These are phyloP conservation scores for Zonitis immaculata DNA, from an alignment of 2,888 invertebrate species.

Conservation along the genomic window DNA sequence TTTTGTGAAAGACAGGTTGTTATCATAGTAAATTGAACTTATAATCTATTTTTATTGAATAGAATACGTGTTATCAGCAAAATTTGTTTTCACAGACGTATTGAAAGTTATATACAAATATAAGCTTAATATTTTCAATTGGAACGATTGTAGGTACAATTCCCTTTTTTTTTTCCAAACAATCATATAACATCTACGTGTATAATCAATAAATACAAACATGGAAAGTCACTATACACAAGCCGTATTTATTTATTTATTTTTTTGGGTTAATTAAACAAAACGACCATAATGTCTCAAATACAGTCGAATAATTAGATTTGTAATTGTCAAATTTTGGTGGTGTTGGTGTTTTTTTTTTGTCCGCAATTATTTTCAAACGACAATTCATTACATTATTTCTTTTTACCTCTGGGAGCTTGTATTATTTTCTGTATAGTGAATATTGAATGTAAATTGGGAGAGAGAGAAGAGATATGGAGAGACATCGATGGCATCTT, in stretches of 20 bases:
- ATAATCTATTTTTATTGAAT: not conserved
- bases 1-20: not conserved
- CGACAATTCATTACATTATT: slow-evolving; percentile 17
- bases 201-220: slow-evolving; percentile 11
- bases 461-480: slow-evolving; percentile 1
- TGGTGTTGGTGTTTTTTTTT: not conserved
- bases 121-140: slow-evolving; percentile 2
- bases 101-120: slow-evolving; percentile 6
- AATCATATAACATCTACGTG: slow-evolving; percentile 8
- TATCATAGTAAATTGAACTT: not conserved
- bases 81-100: not conserved
- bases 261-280: too few species aligned
- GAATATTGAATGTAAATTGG: slow-evolving; percentile 29
- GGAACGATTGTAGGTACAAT: slow-evolving; percentile 1
- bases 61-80: not conserved
- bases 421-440: slow-evolving; percentile 25
- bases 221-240: slow-evolving; percentile 18
- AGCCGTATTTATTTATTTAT: too few species aligned
- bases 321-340: not conserved
- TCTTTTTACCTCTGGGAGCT: slow-evolving; percentile 23
- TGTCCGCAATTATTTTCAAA: not conserved
- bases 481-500: slow-evolving; percentile 22
- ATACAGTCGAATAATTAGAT: not conserved
- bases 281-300: not conserved
- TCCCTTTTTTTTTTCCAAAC: slow-evolving; percentile 5